Base-by-base conservation (phyloP, 2,113 vertebrate genomes). In the Coregonus clupeaformis region DNA sequence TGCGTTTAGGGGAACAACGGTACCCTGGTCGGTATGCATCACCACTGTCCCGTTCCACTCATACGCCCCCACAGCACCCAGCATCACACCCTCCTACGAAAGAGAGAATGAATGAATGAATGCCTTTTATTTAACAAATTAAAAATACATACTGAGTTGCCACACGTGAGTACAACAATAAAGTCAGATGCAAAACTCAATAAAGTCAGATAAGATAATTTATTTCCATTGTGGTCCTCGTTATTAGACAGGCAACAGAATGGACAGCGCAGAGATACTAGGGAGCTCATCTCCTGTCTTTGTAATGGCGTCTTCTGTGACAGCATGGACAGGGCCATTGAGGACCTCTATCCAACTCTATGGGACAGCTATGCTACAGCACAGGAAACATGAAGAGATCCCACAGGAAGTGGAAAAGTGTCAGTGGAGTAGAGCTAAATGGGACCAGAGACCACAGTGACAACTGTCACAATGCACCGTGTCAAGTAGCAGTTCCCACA, bases 31-130 rank as follows among this genome's bases (percentile, higher is more conserved):
- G 0, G 91, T 93, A 22, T 95, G 90, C 95, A 97, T 97, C 14
- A 99, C 83, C 13, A 99, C 96, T 0, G 97, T 99, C 71, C 98
- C 98, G 4, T 98, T 98, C 97, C 98, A 99, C 72, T 99, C 95
- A 76, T 96, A 98, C 0, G 98, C 97, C 72, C 98, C 98, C 65
- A 99, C 97, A 6, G 98, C 98, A 81, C 98, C 98, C 45, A 99
- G 94, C 92, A 99, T 93, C 80, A 98, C 62, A 78, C 94, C 96
- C 0, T 96, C 94, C 98, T 99, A 45, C 9, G 36, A 42, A 42
- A 42, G 36, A 42, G 9, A 42, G 9, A 12, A 42, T 42, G 9
- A 3, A 9, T 42, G 36, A 42, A 42, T 42, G 0, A 42, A 42
- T 11, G 0, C 32, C 9, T 36, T 36, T 9, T 36, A 36, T 36